Percentiles rank a stretch among this genome's conserved stretches.
These are phyloP conservation scores for Nomada ruficornis DNA, from an alignment of 2,888 invertebrate genomes.

Conservation along the genomic window DNA sequence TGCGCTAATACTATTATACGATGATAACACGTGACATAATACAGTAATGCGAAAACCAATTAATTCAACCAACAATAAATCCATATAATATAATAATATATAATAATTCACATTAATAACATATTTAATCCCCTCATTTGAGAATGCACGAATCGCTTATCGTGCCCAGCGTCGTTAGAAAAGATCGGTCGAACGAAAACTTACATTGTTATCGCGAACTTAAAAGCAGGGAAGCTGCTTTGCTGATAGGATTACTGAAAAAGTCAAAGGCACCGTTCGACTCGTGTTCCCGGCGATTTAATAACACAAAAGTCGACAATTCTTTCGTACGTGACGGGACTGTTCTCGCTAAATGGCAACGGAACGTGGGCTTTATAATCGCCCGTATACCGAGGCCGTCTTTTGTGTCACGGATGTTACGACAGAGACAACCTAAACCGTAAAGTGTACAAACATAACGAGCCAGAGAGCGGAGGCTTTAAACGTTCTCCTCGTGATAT, in stretches of 20 bases:
- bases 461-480: constrained; percentile 63
- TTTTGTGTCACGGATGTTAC: constrained; percentile 63
- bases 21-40: too few relatives aligned
- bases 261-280: constrained; percentile 21
- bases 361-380: constrained; percentile 17
- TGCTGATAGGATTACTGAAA: constrained; percentile 2
- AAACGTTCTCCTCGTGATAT: constrained; percentile 74
- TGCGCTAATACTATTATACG: too few relatives aligned
- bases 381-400: constrained; percentile 50
- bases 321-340: background rate
- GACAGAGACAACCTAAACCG: constrained; percentile 64
- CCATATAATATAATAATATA: too few relatives aligned
- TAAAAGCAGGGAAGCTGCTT: background rate
- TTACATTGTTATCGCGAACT: constrained; percentile 17
- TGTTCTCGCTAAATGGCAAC: background rate
- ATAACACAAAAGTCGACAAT: constrained; percentile 9
- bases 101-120: too few relatives aligned
- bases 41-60: too few relatives aligned
- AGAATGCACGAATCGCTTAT: too few relatives aligned
- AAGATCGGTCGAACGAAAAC: background rate
- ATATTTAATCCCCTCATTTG: too few relatives aligned
- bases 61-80: too few relatives aligned
- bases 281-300: constrained; percentile 25
- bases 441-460: constrained; percentile 69
- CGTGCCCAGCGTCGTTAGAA: background rate